Percentiles rank a stretch among this genome's conserved stretches.
These are phyloP conservation scores for Pterois miles DNA, from an alignment of 2,797 vertebrate genomes.

Conservation along the genomic window DNA sequence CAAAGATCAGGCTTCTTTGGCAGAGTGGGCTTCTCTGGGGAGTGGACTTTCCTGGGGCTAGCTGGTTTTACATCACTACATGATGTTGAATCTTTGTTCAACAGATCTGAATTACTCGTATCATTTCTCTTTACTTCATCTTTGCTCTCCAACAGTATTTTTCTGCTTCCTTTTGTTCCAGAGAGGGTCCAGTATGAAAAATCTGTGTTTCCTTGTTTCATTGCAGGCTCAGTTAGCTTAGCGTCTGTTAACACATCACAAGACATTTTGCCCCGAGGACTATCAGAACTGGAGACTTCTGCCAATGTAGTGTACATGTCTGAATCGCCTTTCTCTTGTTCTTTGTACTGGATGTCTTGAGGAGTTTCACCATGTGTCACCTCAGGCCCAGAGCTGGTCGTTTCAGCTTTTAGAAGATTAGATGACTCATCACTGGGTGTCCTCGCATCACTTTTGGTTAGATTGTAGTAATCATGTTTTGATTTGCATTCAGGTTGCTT, in stretches of 20 bases:
- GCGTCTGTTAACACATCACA: neutral
- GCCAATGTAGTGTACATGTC: neutral
- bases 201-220: neutral
- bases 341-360: neutral
- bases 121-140: neutral
- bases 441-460: neutral
- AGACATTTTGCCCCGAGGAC: conserved; percentile 22
- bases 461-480: neutral
- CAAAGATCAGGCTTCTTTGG: conserved; percentile 59
- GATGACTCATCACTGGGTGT: neutral
- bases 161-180: neutral
- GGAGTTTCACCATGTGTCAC: neutral
- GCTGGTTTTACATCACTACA: neutral
- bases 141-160: neutral
- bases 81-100: neutral
- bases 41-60: neutral
- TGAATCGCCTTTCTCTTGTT: neutral
- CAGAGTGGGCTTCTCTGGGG: conserved; percentile 57
- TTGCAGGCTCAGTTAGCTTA: neutral
- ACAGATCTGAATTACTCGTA: neutral
- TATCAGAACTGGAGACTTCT: neutral
- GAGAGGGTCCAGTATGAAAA: conserved; percentile 16
- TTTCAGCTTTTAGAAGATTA: neutral
- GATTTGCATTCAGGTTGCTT: neutral
- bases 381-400: neutral